Conservation (phyloP, 2,113 vertebrate genomes). For the Shinisaurus crocodilurus region DNA sequence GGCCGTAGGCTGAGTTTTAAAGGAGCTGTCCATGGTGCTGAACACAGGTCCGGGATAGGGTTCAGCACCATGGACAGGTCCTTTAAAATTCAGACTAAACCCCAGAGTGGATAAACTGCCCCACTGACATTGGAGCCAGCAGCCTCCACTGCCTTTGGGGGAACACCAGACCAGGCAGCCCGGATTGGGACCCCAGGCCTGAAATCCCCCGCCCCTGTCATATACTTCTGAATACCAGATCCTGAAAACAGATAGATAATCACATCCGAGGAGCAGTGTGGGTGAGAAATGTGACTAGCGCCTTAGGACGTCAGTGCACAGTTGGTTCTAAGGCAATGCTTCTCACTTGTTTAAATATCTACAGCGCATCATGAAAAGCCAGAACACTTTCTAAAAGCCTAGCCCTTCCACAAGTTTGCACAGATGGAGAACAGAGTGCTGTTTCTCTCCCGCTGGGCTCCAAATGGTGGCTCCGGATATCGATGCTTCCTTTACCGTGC, state of each 20-base stretch:
- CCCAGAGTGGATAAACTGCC: too few species aligned
- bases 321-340: conserved; percentile 32
- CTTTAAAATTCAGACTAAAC: too few species aligned
- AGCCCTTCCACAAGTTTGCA: conserved; percentile 8
- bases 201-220: too few species aligned
- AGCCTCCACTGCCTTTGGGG: too few species aligned
- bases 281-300: neutral
- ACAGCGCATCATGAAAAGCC: neutral
- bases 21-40: too few species aligned
- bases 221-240: neutral
- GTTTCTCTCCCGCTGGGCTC: conserved; percentile 38
- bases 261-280: neutral
- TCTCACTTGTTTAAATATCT: neutral
- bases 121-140: too few species aligned
- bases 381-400: neutral
- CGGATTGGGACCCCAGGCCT: too few species aligned
- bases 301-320: conserved; percentile 33
- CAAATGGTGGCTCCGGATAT: conserved; percentile 26
- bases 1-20: too few species aligned
- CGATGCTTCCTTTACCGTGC: neutral
- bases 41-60: too few species aligned
- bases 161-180: too few species aligned
- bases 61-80: too few species aligned
- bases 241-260: too few species aligned
- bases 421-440: conserved; percentile 34